phyloP scores from a whole-genome alignment of 1,140 invertebrate genomes.

The Caerostris extrusa region DNA sequence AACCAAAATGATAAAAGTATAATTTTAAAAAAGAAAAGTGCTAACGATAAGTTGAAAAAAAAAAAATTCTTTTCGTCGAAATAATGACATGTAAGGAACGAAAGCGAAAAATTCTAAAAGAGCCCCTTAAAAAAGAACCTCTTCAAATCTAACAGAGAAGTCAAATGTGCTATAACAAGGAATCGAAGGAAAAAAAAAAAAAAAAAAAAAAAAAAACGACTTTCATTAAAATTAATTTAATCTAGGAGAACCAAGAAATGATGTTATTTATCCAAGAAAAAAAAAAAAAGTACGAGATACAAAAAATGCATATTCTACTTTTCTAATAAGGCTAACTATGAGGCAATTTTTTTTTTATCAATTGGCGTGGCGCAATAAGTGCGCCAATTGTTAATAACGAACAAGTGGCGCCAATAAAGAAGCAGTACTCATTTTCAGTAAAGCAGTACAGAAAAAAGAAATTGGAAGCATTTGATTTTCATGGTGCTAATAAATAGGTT shows the following conservation, averaged over 20 bases:
- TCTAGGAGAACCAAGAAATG: not conserved
- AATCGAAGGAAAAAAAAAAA: not conserved
- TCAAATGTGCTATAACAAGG: not conserved
- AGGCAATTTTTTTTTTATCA: not conserved
- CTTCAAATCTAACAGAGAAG: not conserved
- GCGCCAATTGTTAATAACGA: not conserved
- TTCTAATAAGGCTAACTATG: not conserved
- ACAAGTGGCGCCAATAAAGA: not conserved
- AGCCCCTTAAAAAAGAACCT: not conserved
- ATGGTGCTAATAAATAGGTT: not conserved
- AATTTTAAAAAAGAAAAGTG: not conserved
- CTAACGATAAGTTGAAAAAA: not conserved
- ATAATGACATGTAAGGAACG: not conserved
- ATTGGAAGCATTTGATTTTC: not conserved
- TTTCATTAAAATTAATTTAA: conserved; percentile 42
- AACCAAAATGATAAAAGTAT: not conserved
- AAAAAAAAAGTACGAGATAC: not conserved
- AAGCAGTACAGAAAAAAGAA: not conserved
- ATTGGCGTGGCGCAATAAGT: not conserved
- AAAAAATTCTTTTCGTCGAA: not conserved
- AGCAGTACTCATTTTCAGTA: not conserved
- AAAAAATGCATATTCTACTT: not conserved
- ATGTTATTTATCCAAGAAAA: not conserved
- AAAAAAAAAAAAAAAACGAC: not conserved
- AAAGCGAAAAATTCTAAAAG: not conserved